Evolutionary conservation across 1,140 invertebrate species (phyloP), one percentile per base, ranked within the genome.

Genomic region (Zaprionus africanus): DNA sequence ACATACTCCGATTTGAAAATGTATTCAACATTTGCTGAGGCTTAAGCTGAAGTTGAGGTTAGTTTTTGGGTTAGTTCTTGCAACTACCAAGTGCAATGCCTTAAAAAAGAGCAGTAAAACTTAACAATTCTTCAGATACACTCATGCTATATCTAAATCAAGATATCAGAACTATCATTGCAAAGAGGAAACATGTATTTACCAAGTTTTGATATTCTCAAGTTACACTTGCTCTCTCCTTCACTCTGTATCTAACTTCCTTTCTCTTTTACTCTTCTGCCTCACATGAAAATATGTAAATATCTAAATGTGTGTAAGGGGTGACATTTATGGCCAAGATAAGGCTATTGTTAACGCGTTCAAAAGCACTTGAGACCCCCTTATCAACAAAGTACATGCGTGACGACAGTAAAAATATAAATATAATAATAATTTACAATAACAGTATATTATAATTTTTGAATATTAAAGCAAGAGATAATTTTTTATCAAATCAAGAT

Each of bases 361-460:
- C 13, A 65, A 65, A 65, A 26, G n/a, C 51, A 65, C 62, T 56
- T 56, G 4, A 65, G 19, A 0, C 31, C 31, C 11, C 11, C 51
- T 65, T 65, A 65, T 65, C 62, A 28, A 12, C 17, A 22, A 41
- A n/a, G 5, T 65, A 65, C 62, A 51, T 65, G 62, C 62, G 62
- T 65, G 62, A 54, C 62, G 46, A 53, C 22, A 31, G n/a, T 1
- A 5, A 61, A 46, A 53, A 56, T 51, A 62, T 62, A 62, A 49
- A 62, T 17, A 41, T 41, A 41, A 41, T 17, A 34, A 9, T 34
- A 34, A 11, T 61, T 28, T 43, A 26, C 26, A 31, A 61, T 46
- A 61, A 61, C 19, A 19, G 1, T 3, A 22, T 7, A 0, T 34
- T 11, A 41, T 41, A 41, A 41, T 9, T 17, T 46, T 3, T 7